Evolutionary conservation across 2,888 invertebrate species (phyloP), one percentile per base, ranked within the genome.

Genomic region (Patella depressa): DNA sequence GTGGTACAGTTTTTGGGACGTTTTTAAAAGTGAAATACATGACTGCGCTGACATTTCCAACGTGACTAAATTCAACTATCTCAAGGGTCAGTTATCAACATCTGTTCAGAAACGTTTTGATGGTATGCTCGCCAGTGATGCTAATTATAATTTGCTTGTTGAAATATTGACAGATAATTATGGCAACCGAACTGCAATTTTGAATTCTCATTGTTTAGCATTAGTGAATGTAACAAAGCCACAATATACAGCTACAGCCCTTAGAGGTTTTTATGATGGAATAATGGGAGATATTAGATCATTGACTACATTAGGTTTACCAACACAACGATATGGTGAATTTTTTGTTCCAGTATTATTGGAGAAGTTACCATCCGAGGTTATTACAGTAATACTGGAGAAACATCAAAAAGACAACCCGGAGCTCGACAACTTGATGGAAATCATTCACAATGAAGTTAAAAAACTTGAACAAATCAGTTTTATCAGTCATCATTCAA

Each of bases 231-330:
- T 65, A 19, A 11, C 19, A 19, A 65, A 65, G 24, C 65, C 19
- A n/a, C 12, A 65, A 19, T 65, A 65, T 65, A 65, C 65, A 65
- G 5, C 65, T 5, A 19, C 65, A 9, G n/a, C 65, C n/a, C 19
- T 65, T 12, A 65, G n/a, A 65, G 19, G 19, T 19, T 19, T 65
- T 65, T 65, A 65, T 65, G 65, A 65, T 65, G n/a, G 19, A n/a
- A 24, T 65, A 19, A 65, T 19, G n/a, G 65, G n/a, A 19, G 65
- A 65, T 65, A 24, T 65, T n/a, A 65, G 65, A 65, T 65, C 65
- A 24, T 24, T 65, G n/a, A 11, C 65, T 1, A 65, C 65, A 12
- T 24, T n/a, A 12, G 65, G 65, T n/a, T 65, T 65, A 65, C 24
- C 65, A 65, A 24, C 5, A 11, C 9, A 65, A 19, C 7, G 19